phyloP scores from a whole-genome alignment of 2,797 vertebrate species.

The Sarcophilus harrisii region DNA sequence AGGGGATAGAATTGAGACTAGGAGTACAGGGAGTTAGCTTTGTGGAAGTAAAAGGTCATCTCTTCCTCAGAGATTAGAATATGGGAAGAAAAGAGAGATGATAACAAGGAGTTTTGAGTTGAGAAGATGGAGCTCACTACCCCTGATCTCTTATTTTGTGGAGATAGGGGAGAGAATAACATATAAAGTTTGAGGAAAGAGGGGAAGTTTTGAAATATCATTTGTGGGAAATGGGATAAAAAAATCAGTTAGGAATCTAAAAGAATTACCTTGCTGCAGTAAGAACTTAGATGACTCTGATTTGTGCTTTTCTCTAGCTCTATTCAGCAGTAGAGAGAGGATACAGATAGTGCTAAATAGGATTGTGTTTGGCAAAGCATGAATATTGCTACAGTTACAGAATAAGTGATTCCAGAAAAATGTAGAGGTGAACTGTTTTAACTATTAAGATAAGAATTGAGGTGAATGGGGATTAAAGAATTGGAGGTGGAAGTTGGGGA shows the following conservation, averaged over 20 bases:
- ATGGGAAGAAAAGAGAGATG: not conserved
- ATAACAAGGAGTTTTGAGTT: not conserved
- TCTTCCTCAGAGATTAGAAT: not conserved
- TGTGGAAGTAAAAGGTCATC: not conserved
- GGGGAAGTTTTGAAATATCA: not conserved
- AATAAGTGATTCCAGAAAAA: not conserved
- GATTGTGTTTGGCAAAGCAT: not conserved
- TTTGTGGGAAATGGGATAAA: not conserved
- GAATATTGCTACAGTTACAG: not conserved
- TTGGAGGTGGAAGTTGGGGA: not conserved
- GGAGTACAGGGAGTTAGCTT: not conserved
- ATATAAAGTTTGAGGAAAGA: not conserved
- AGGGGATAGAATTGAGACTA: not conserved
- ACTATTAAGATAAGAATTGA: not conserved
- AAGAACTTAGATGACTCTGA: not conserved
- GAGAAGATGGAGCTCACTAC: not conserved
- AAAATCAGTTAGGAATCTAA: not conserved
- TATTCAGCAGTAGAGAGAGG: not conserved
- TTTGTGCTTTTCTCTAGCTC: not conserved
- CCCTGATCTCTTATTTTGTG: not conserved
- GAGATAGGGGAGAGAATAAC: not conserved
- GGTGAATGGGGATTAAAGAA: not conserved
- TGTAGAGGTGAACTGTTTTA: not conserved
- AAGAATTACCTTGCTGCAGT: not conserved
- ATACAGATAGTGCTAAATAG: not conserved